Evolutionary conservation across 2,113 vertebrate genomes (phyloP).

Genomic region (Macquaria australasica): DNA sequence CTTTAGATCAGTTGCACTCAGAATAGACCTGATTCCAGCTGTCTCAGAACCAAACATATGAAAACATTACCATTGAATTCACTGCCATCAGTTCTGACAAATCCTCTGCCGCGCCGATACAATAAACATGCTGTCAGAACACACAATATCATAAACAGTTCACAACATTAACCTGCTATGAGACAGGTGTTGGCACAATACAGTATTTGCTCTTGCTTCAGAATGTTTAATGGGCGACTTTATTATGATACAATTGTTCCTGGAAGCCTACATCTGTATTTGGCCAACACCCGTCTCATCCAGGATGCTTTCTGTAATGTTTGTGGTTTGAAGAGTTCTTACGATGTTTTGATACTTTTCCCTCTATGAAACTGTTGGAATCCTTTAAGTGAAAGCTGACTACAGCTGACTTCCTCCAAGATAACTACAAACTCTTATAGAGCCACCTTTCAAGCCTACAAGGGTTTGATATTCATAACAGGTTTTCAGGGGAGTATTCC

Average conservation of each 20-base stretch:
- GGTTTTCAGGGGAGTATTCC: background rate
- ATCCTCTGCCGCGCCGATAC: constrained; percentile 52
- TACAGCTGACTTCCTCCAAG: background rate
- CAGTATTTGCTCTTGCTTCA: background rate
- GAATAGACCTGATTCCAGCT: background rate
- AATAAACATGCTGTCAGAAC: background rate
- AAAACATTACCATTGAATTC: constrained; percentile 33
- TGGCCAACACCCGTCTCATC: too few species aligned
- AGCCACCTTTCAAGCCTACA: background rate
- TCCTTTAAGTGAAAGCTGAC: background rate
- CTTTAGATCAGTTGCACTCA: background rate
- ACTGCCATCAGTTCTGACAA: constrained; percentile 14
- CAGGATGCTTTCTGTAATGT: background rate
- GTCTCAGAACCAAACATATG: background rate
- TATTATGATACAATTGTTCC: background rate
- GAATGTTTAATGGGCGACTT: background rate
- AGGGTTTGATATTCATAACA: too few species aligned
- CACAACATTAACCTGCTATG: background rate
- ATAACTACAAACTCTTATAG: background rate
- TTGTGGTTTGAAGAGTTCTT: background rate
- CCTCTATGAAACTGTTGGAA: too few species aligned
- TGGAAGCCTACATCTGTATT: too few species aligned
- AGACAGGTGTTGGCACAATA: too few species aligned
- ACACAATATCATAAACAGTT: background rate
- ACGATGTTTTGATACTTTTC: background rate